Conservation (phyloP, 1,140 invertebrate genomes). For the Drosophila lacertosa region DNA sequence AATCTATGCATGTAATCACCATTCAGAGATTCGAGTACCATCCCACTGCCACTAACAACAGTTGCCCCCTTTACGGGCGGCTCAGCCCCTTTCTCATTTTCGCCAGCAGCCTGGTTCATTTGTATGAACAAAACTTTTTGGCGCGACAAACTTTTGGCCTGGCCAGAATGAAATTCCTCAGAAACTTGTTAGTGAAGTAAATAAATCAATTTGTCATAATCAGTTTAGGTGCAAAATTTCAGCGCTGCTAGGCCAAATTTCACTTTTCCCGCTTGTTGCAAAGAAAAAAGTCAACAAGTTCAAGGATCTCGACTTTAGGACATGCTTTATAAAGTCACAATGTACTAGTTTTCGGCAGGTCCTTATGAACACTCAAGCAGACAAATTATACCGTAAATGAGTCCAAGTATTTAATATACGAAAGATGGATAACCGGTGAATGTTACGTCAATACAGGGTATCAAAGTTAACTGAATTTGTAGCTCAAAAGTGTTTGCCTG, state of each 20-base stretch:
- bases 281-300: slow-evolving; percentile 1
- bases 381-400: not conserved
- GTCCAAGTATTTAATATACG: not conserved
- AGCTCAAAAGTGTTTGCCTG: slow-evolving; percentile 61
- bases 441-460: slow-evolving; percentile 9
- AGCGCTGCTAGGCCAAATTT: slow-evolving; percentile 74
- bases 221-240: slow-evolving; percentile 81
- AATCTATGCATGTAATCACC: slow-evolving; percentile 58
- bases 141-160: slow-evolving; percentile 67
- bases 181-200: slow-evolving; percentile 83
- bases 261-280: slow-evolving; percentile 53
- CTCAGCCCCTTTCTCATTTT: not conserved
- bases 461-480: slow-evolving; percentile 29
- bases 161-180: slow-evolving; percentile 64
- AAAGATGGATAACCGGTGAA: not conserved
- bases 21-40: slow-evolving; percentile 19
- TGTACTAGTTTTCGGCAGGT: not conserved
- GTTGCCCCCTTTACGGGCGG: not conserved
- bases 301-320: slow-evolving; percentile 13
- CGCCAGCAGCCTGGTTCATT: slow-evolving; percentile 56
- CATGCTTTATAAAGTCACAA: slow-evolving; percentile 8
- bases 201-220: slow-evolving; percentile 84
- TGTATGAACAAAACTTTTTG: slow-evolving; percentile 69
- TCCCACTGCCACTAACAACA: not conserved
- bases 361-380: not conserved